Percentiles rank a stretch among this genome's conserved stretches.
Conservation (phyloP, 2,888 invertebrate genomes). For the Anaspis maculata region DNA sequence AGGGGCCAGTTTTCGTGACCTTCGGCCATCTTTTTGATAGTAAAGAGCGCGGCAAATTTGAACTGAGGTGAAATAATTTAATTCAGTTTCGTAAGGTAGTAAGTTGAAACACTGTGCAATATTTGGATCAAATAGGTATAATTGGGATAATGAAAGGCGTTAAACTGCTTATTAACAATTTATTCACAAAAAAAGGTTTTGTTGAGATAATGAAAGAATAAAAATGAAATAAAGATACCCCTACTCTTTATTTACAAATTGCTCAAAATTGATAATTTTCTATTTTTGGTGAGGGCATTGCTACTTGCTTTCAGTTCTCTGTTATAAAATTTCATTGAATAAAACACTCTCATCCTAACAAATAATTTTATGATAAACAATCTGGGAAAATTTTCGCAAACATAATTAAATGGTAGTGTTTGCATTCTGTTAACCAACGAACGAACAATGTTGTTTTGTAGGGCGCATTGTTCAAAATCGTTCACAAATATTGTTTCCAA, state of each 20-base stretch:
- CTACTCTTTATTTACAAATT: too few species aligned
- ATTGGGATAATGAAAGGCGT: too few species aligned
- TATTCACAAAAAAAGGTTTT: too few species aligned
- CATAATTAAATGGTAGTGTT: neutral
- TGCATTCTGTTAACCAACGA: neutral
- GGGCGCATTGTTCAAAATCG: neutral
- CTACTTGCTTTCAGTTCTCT: neutral
- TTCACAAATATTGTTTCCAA: neutral
- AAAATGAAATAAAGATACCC: too few species aligned
- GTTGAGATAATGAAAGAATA: too few species aligned
- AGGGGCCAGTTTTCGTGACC: neutral
- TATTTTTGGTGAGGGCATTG: neutral
- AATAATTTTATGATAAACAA: neutral
- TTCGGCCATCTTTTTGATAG: slow-evolving; percentile 1
- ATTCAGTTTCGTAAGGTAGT: too few species aligned
- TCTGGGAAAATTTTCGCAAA: neutral
- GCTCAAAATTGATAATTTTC: neutral
- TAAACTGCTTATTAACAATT: too few species aligned
- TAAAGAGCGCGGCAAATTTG: neutral
- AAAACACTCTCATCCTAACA: neutral
- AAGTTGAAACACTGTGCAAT: too few species aligned
- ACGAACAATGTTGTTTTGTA: neutral
- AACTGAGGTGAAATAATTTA: too few species aligned
- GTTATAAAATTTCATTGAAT: neutral
- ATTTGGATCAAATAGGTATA: too few species aligned